Percentiles rank a stretch among this genome's conserved stretches.
phyloP scores from a whole-genome alignment of 2,797 vertebrate genomes.

The Selene dorsalis region DNA sequence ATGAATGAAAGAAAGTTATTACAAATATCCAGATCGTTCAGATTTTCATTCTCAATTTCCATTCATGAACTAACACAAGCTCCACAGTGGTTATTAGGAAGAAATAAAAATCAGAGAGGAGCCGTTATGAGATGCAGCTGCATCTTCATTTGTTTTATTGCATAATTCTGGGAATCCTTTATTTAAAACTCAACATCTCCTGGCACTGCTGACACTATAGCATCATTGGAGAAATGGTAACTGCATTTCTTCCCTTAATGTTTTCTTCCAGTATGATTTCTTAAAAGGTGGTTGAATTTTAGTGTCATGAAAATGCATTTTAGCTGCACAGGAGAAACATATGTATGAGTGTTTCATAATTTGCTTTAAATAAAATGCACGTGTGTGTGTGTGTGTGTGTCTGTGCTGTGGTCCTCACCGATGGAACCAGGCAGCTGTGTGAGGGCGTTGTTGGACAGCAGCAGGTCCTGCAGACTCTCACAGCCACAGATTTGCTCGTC shows the following conservation, averaged over 20 bases:
- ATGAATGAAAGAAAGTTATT: background rate
- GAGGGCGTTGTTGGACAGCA: slow-evolving; percentile 96
- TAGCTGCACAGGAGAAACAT: background rate
- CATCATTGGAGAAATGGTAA: background rate
- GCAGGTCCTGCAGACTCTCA: slow-evolving; percentile 94
- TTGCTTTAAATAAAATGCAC: background rate
- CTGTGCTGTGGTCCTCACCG: slow-evolving; percentile 78
- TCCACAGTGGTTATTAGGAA: background rate
- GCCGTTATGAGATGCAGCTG: too few species aligned
- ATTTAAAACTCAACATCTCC: background rate
- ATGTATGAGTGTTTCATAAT: slow-evolving; percentile 32
- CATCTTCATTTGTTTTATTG: too few species aligned
- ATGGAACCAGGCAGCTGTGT: slow-evolving; percentile 94
- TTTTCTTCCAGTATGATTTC: background rate
- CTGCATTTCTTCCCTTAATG: background rate
- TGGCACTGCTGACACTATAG: background rate
- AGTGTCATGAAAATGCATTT: slow-evolving; percentile 8
- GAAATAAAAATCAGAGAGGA: background rate
- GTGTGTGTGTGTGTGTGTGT: slow-evolving; percentile 13
- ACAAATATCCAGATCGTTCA: background rate
- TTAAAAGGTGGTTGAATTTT: background rate
- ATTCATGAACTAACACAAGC: background rate
- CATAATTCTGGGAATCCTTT: background rate
- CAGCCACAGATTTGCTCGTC: slow-evolving; percentile 96
- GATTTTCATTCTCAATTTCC: background rate